Evolutionary conservation across 2,113 vertebrate species (phyloP), one percentile per base, ranked within the genome.

Genomic region (Fregetta grallaria): DNA sequence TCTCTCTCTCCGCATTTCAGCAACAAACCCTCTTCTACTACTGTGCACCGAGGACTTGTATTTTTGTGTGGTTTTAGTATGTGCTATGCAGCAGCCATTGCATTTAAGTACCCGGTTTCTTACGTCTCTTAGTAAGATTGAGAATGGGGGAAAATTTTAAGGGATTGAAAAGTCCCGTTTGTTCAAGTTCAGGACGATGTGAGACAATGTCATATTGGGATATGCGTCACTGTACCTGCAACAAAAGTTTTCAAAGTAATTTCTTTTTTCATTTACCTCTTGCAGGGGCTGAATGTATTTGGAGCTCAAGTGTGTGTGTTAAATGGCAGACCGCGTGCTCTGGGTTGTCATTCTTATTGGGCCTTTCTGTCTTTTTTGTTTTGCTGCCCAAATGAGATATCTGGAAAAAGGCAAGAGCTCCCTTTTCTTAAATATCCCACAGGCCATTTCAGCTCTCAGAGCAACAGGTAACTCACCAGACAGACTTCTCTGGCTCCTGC

Each of bases 311-410:
- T 97, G 96, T 90, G 96, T 97, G 95, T 97, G 84, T 97, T 98
- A 97, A 97, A 82, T 96, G 70, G 94, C 98, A 98, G 97, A 96
- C 96, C 6, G 13, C 44, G 27, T 96, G 94, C 97, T 97, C 96
- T 97, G 95, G 94, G 97, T 89, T 97, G 91, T 97, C 91, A 6
- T 97, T 98, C 98, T 98, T 98, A 97, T 73, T 88, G 98, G 98
- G 98, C 98, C 95, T 98, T 94, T 98, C 97, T 98, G 96, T 98
- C 97, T 98, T 95, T 98, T 96, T 97, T 98, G 96, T 98, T 98
- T 98, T 98, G 98, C 98, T 95, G 98, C 90, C 98, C 98, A 96
- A 98, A 98, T 98, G 98, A 98, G 97, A 78, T 98, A 96, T 97
- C 98, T 98, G 98, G 98, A 98, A 98, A 98, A 97, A 97, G 98